A percentile compares a stretch with the other conserved stretches of the same genome.
These are phyloP conservation scores for Cheilosia grossa DNA, from an alignment of 2,888 invertebrate genomes.

Conservation along the genomic window DNA sequence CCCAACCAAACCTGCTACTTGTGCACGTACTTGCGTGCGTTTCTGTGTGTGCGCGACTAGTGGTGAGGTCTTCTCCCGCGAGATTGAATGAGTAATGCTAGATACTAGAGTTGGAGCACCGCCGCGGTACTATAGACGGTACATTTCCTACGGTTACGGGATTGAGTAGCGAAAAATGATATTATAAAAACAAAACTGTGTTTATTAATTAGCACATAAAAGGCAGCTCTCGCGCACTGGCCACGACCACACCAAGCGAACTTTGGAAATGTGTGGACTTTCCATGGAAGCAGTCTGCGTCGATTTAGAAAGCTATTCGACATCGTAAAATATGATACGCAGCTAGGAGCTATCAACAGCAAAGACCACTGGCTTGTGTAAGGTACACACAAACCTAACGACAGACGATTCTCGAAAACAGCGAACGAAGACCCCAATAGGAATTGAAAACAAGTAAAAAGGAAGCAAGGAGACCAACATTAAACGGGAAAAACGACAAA, in stretches of 20 bases:
- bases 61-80: slow-evolving; percentile 52
- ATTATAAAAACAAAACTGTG: slow-evolving; percentile 25
- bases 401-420: slow-evolving; percentile 41
- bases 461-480: slow-evolving; percentile 54
- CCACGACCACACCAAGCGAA: slow-evolving; percentile 12
- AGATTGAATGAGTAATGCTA: slow-evolving; percentile 68
- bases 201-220: slow-evolving; percentile 47
- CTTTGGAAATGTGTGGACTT: slow-evolving; percentile 61
- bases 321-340: slow-evolving; percentile 43
- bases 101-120: slow-evolving; percentile 49
- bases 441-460: slow-evolving; percentile 38
- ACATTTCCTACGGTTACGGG: slow-evolving; percentile 52
- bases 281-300: slow-evolving; percentile 35
- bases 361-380: slow-evolving; percentile 9
- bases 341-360: slow-evolving; percentile 30
- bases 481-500: slow-evolving; percentile 38
- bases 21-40: slow-evolving; percentile 52
- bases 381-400: slow-evolving; percentile 25
- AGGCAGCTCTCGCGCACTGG: slow-evolving; percentile 23
- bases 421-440: slow-evolving; percentile 50
- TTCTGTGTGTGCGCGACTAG: slow-evolving; percentile 47
- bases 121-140: slow-evolving; percentile 41
- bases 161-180: slow-evolving; percentile 47
- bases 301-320: slow-evolving; percentile 49
- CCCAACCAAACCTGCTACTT: slow-evolving; percentile 59